These are phyloP conservation scores for Aplochiton taeniatus DNA, from an alignment of 2,797 vertebrate species.

Conservation along the genomic window DNA sequence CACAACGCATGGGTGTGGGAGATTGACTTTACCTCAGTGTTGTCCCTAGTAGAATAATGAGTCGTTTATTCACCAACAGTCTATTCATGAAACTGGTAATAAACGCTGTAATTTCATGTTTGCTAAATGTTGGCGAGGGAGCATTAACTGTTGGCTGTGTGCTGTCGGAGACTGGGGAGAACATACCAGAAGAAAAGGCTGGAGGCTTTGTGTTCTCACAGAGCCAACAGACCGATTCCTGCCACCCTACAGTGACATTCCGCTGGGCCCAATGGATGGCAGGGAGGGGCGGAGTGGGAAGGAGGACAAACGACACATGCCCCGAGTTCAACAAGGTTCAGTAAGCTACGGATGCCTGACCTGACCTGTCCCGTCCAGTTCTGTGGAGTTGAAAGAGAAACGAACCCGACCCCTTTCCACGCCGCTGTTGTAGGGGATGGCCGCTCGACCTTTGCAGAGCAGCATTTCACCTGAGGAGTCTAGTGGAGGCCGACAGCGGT, in stretches of 20 bases:
- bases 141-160: too few species aligned
- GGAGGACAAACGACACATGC: not conserved
- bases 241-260: conserved; percentile 29
- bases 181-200: not conserved
- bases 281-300: not conserved
- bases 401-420: not conserved
- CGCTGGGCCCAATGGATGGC: conserved; percentile 3
- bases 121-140: too few species aligned
- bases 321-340: not conserved
- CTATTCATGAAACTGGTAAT: too few species aligned
- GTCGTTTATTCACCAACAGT: too few species aligned
- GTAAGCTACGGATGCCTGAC: not conserved
- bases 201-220: not conserved
- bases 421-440: not conserved
- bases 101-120: too few species aligned
- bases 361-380: not conserved
- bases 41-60: not conserved
- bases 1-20: not conserved
- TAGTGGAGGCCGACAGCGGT: conserved; percentile 27
- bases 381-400: not conserved
- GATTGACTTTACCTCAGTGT: not conserved
- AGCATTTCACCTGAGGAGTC: conserved; percentile 25
- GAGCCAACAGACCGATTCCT: conserved; percentile 25
- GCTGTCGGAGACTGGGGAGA: not conserved
- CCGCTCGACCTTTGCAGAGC: conserved; percentile 5